phyloP scores from a whole-genome alignment of 2,113 vertebrate genomes.

The Paralichthys olivaceus region DNA sequence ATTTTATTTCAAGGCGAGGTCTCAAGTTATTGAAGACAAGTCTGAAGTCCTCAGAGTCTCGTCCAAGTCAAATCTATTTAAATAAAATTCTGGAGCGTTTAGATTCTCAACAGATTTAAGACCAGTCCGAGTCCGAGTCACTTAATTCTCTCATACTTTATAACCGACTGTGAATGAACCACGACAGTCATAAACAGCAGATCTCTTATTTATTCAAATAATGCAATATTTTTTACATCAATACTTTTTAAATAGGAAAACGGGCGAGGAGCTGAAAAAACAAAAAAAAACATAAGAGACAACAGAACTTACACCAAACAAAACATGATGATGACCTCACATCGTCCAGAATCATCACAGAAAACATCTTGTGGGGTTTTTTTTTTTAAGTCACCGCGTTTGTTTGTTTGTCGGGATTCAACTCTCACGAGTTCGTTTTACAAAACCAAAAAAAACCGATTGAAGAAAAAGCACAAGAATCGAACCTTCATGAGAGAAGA shows the following conservation, averaged over 20 bases:
- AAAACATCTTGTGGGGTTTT: background rate
- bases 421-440: background rate
- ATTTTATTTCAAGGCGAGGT: no score
- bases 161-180: background rate
- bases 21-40: no score
- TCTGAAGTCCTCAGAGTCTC: no score
- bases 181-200: conserved; percentile 56
- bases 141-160: no score
- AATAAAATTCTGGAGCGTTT: background rate
- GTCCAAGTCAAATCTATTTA: background rate
- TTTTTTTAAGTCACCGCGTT: no score
- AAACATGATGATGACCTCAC: conserved; percentile 47
- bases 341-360: conserved; percentile 38
- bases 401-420: no score
- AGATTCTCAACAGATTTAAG: no score
- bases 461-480: conserved; percentile 30
- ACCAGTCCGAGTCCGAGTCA: background rate
- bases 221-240: conserved; percentile 78
- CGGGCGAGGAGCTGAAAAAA: conserved; percentile 64
- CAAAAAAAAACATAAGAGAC: conserved; percentile 42
- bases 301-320: conserved; percentile 62
- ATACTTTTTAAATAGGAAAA: conserved; percentile 77
- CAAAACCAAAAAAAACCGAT: background rate
- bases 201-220: conserved; percentile 84
- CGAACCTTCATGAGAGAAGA: conserved; percentile 17